A percentile compares a stretch with the other conserved stretches of the same genome.
These are phyloP conservation scores for Probaryconus sp. DNA, from an alignment of 1,140 invertebrate species.

Conservation along the genomic window DNA sequence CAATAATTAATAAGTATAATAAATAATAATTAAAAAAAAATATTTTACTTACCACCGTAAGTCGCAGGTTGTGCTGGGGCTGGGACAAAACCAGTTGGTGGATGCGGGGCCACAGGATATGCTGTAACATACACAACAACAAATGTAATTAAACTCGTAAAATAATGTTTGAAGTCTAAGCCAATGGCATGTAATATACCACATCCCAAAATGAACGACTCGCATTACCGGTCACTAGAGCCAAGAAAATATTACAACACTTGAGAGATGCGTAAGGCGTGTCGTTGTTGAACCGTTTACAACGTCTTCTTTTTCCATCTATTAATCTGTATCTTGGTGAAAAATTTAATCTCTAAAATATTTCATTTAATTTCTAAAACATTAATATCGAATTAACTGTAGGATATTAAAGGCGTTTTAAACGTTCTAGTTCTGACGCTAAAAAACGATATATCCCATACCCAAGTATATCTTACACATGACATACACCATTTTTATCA, in stretches of 20 bases:
- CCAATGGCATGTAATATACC: constrained; percentile 76
- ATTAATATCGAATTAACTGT: too few relatives aligned
- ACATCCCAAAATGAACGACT: constrained; percentile 70
- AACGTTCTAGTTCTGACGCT: constrained; percentile 64
- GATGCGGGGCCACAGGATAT: constrained; percentile 78
- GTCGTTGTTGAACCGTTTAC: constrained; percentile 62
- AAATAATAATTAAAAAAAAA: constrained; percentile 15
- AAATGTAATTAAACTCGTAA: constrained; percentile 50
- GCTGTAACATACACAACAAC: constrained; percentile 75
- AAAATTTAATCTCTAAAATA: too few relatives aligned
- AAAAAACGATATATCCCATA: constrained; percentile 75
- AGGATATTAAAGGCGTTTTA: constrained; percentile 58
- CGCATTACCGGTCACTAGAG: constrained; percentile 64
- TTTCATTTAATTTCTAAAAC: too few relatives aligned
- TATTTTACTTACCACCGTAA: constrained; percentile 77
- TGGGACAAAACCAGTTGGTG: constrained; percentile 79
- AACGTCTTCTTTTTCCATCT: constrained; percentile 48
- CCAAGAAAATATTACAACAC: constrained; percentile 55
- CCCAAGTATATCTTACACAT: constrained; percentile 79
- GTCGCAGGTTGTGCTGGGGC: constrained; percentile 77
- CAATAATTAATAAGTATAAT: too few relatives aligned
- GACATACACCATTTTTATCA: constrained; percentile 79
- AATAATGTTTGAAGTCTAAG: constrained; percentile 62
- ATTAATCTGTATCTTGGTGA: constrained; percentile 2
- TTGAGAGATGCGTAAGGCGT: constrained; percentile 61